A percentile compares a stretch with the other conserved stretches of the same genome.
Conservation (phyloP, 2,113 vertebrate species). For the Protomyctophum bolini region DNA sequence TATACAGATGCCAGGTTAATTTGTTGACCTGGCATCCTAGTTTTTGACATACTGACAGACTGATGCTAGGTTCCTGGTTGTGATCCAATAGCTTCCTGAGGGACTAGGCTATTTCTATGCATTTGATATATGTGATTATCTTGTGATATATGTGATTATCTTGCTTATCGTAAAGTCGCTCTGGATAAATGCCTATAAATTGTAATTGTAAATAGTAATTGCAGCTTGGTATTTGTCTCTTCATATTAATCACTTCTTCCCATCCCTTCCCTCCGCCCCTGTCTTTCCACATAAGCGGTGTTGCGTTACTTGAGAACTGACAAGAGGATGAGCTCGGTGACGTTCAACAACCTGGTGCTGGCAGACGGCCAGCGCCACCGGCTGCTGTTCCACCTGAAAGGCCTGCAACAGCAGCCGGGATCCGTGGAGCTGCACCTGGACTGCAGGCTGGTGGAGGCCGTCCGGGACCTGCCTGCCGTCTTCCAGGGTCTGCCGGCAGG, state of each 20-base stretch:
- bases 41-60: too few species aligned
- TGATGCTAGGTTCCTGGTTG: too few species aligned
- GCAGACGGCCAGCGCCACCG: conserved; percentile 91
- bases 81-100: too few species aligned
- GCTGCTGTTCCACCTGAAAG: conserved; percentile 87
- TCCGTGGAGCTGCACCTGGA: conserved; percentile 88
- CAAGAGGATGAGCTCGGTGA: conserved; percentile 86
- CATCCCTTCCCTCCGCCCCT: background rate
- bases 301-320: conserved; percentile 90
- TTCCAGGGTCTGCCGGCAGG: conserved; percentile 82
- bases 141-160: too few species aligned
- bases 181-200: too few species aligned
- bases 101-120: too few species aligned
- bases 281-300: conserved; percentile 73
- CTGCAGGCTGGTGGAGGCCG: conserved; percentile 87
- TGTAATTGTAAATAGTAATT: too few species aligned
- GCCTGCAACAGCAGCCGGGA: conserved; percentile 80
- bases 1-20: too few species aligned
- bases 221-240: too few species aligned
- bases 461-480: conserved; percentile 86
- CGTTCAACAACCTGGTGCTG: conserved; percentile 91
- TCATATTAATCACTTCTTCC: background rate
- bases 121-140: too few species aligned
- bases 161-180: too few species aligned
- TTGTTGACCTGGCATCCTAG: too few species aligned